Percentiles rank a stretch among this genome's conserved stretches.
Evolutionary conservation across 35 echinoderm and acorn worm species (phyloP).

Genomic region (Chiridota heheva): DNA sequence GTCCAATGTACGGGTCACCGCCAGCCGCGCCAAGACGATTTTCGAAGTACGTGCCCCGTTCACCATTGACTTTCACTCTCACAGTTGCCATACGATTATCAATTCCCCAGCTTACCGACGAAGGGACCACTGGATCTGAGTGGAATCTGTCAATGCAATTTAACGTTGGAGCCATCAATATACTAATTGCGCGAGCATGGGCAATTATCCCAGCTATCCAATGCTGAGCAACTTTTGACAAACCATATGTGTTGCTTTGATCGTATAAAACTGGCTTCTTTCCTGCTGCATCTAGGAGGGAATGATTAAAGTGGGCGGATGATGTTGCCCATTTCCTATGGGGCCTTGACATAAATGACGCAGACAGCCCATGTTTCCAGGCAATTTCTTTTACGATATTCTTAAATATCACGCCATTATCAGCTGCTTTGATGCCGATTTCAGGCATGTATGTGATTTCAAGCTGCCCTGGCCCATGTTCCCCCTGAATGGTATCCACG

Average conservation of each 20-base stretch:
- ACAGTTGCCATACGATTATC: conserved; percentile 53
- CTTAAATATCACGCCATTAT: conserved; percentile 69
- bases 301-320: conserved; percentile 65
- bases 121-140: conserved; percentile 18
- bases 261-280: conserved; percentile 61
- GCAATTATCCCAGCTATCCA: conserved; percentile 64
- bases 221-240: conserved; percentile 48
- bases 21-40: conserved; percentile 76
- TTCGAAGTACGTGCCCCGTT: conserved; percentile 74
- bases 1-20: conserved; percentile 75
- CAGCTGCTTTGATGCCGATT: conserved; percentile 67
- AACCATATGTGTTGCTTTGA: conserved; percentile 23
- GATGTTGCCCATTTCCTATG: conserved; percentile 12
- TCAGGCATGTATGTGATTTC: conserved; percentile 72
- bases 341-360: conserved; percentile 73
- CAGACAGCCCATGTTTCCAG: conserved; percentile 42
- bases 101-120: conserved; percentile 50
- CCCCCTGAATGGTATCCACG: conserved; percentile 58
- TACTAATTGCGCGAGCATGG: conserved; percentile 44
- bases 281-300: conserved; percentile 61
- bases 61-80: conserved; percentile 52
- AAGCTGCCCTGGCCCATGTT: conserved; percentile 57
- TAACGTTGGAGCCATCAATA: conserved; percentile 57
- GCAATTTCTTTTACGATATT: conserved; percentile 74
- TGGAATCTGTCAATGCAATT: conserved; percentile 57